A percentile compares a stretch with the other conserved stretches of the same genome.
phyloP scores from a whole-genome alignment of 30 jellyfish, hydroid and myxozoan genomes.

The Aurelia sp. region DNA sequence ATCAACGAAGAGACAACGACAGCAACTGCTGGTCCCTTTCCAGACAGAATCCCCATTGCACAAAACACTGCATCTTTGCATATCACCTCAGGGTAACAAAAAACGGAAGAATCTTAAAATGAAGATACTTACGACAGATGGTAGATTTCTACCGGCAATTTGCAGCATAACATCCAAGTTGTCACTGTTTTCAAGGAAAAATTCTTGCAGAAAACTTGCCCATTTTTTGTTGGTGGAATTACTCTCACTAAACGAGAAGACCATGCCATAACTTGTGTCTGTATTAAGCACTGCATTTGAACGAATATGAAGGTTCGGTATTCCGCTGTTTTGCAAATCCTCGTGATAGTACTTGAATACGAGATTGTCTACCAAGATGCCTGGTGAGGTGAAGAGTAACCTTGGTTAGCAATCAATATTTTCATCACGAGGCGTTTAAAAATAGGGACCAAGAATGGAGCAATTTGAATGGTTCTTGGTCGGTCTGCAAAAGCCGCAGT shows the following conservation, averaged over 20 bases:
- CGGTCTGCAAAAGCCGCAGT: too few species aligned
- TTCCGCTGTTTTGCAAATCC: not conserved
- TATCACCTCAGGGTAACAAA: too few species aligned
- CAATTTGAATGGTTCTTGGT: too few species aligned
- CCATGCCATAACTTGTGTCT: constrained; percentile 38
- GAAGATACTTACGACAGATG: constrained; percentile 9
- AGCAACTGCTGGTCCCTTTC: too few species aligned
- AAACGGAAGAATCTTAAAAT: too few species aligned
- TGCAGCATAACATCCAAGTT: constrained; percentile 43
- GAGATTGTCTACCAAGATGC: constrained; percentile 31
- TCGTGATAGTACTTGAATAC: constrained; percentile 19
- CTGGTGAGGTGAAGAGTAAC: not conserved
- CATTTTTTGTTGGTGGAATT: constrained; percentile 38
- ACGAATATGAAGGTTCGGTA: constrained; percentile 16
- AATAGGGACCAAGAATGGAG: too few species aligned
- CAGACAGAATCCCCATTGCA: too few species aligned
- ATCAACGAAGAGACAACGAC: too few species aligned
- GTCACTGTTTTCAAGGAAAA: constrained; percentile 45
- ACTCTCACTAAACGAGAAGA: constrained; percentile 1
- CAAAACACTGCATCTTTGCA: too few species aligned
- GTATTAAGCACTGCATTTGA: constrained; percentile 24
- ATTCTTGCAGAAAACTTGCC: constrained; percentile 31
- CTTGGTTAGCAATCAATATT: too few species aligned
- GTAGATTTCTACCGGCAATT: constrained; percentile 20
- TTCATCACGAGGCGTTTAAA: too few species aligned